phyloP scores from a whole-genome alignment of 2,113 vertebrate genomes.

The Alexandromys fortis region DNA sequence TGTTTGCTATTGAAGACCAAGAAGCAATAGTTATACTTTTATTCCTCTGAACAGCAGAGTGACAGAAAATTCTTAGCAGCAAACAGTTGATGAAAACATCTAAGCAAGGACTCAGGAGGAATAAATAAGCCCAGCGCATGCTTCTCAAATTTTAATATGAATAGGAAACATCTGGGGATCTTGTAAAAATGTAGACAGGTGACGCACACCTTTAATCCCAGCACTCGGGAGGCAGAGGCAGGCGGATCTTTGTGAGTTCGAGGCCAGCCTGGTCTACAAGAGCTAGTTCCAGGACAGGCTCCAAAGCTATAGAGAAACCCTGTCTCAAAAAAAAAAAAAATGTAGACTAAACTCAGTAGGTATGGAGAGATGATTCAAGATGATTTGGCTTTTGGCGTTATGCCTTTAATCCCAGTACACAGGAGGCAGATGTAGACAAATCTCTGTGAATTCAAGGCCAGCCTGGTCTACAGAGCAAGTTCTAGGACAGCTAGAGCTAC shows the following conservation, averaged over 20 bases:
- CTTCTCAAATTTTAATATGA: constrained; percentile 55
- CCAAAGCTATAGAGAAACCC: too few species aligned
- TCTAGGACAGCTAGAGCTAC: too few species aligned
- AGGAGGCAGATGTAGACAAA: too few species aligned
- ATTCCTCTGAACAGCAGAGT: constrained; percentile 18
- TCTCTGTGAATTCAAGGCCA: too few species aligned
- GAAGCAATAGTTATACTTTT: not conserved
- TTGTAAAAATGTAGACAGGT: not conserved
- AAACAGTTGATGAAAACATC: not conserved
- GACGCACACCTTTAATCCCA: too few species aligned
- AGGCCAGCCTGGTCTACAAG: too few species aligned
- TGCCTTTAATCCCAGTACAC: too few species aligned
- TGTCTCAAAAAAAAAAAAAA: not conserved
- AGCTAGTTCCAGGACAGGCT: too few species aligned
- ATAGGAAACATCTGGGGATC: constrained; percentile 8
- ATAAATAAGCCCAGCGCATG: constrained; percentile 12
- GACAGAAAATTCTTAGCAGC: constrained; percentile 27
- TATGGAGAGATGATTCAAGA: not conserved
- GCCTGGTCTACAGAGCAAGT: too few species aligned
- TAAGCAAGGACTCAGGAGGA: not conserved
- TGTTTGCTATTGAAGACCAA: not conserved
- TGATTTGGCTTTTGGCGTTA: not conserved
- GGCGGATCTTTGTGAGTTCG: too few species aligned
- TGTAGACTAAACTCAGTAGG: constrained; percentile 11
- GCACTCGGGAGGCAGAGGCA: too few species aligned